A percentile compares a stretch with the other conserved stretches of the same genome.
Evolutionary conservation across 2,113 vertebrate species (phyloP).

Genomic region (Malaclemys terrapin): DNA sequence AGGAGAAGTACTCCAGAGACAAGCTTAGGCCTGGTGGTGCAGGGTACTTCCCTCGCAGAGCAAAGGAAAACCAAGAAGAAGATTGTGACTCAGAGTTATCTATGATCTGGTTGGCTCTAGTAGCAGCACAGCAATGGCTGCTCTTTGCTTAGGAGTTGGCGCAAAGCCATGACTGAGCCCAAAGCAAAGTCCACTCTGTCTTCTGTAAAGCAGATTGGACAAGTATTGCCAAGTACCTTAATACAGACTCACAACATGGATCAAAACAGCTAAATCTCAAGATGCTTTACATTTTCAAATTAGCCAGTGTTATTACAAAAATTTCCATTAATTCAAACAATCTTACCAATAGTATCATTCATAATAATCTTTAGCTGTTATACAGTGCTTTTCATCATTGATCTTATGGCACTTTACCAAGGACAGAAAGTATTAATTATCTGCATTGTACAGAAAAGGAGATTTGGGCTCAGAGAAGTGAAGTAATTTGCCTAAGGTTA

Average conservation of each 20-base stretch:
- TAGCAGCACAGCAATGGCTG: not conserved
- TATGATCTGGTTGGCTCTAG: not conserved
- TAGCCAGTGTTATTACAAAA: not conserved
- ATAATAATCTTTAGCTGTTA: not conserved
- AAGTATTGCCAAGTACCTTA: not conserved
- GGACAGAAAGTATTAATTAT: not conserved
- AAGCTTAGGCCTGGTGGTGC: not conserved
- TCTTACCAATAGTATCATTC: not conserved
- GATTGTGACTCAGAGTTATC: not conserved
- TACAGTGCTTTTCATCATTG: not conserved
- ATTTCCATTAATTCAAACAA: not conserved
- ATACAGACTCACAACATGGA: slow-evolving; percentile 36
- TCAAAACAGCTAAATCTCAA: not conserved
- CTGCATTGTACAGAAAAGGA: not conserved
- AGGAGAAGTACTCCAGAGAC: not conserved
- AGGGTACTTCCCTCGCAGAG: not conserved
- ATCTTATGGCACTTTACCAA: not conserved
- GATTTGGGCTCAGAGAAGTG: not conserved
- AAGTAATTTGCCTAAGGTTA: not conserved
- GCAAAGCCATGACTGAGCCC: slow-evolving; percentile 5
- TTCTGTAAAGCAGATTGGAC: not conserved
- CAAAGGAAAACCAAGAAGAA: not conserved
- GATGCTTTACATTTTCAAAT: not conserved
- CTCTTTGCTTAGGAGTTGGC: not conserved
- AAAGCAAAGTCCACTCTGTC: slow-evolving; percentile 58